A percentile compares a stretch with the other conserved stretches of the same genome.
These are phyloP conservation scores for Glomeris marginata DNA, from an alignment of 2,888 invertebrate genomes.

Conservation along the genomic window DNA sequence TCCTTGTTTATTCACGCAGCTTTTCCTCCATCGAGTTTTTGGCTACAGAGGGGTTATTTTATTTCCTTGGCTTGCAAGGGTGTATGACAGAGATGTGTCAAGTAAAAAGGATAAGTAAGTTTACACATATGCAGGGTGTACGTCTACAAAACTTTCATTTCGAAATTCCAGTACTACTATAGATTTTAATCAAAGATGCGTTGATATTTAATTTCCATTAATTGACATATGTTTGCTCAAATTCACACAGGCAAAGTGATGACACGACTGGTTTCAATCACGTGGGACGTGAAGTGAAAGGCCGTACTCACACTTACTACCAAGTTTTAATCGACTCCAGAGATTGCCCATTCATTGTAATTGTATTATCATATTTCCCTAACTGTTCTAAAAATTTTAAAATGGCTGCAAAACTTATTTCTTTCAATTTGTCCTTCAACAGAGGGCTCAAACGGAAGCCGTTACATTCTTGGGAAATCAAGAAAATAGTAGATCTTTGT, in stretches of 20 bases:
- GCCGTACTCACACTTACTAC: constrained; percentile 85
- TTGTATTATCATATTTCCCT: constrained; percentile 29
- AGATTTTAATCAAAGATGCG: too few species aligned
- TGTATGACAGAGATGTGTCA: constrained; percentile 81
- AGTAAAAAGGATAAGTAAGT: constrained; percentile 43
- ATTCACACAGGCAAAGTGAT: constrained; percentile 17
- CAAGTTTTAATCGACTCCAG: constrained; percentile 94
- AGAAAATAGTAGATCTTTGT: constrained; percentile 83
- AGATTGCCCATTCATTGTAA: constrained; percentile 91
- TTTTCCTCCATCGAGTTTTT: constrained; percentile 91
- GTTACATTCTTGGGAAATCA: constrained; percentile 94
- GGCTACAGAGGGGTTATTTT: constrained; percentile 93
- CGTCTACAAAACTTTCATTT: too few species aligned
- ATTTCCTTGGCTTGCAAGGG: constrained; percentile 91
- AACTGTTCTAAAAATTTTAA: constrained; percentile 5
- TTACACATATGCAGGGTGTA: too few species aligned
- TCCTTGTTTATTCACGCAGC: constrained; percentile 32
- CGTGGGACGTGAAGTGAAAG: constrained; percentile 44
- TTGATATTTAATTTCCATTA: too few species aligned
- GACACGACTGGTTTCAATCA: constrained; percentile 24
- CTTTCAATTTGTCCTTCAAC: constrained; percentile 15
- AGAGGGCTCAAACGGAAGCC: constrained; percentile 96
- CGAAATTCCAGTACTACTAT: too few species aligned
- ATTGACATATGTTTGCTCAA: constrained; percentile 17
- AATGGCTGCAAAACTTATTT: neutral